These are phyloP conservation scores for Lates japonicus DNA, from an alignment of 2,797 vertebrate genomes.

Conservation along the genomic window DNA sequence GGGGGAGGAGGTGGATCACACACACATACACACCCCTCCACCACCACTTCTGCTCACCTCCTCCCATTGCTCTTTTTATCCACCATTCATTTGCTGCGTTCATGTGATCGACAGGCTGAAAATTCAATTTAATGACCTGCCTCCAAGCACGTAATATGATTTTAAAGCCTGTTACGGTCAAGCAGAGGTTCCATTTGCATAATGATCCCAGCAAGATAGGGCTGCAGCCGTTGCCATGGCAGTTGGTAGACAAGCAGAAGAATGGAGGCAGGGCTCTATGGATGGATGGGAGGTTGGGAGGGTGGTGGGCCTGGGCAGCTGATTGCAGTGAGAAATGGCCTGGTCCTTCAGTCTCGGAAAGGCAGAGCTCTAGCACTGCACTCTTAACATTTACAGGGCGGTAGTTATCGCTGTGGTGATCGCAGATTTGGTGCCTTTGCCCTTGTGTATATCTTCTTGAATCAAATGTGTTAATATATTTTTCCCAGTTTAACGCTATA, in stretches of 20 bases:
- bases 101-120: constrained; percentile 88
- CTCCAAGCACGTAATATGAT: constrained; percentile 90
- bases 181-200: constrained; percentile 90
- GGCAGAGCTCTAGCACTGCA: constrained; percentile 23
- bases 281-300: constrained; percentile 72
- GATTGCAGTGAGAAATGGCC: constrained; percentile 66
- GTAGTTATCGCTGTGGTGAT: too few relatives aligned
- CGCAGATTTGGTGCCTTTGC: too few relatives aligned
- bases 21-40: neutral
- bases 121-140: constrained; percentile 91
- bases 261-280: constrained; percentile 83
- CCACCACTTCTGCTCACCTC: constrained; percentile 38
- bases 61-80: constrained; percentile 74
- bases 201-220: constrained; percentile 89
- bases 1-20: constrained; percentile 28
- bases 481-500: constrained; percentile 28
- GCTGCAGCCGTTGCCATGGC: constrained; percentile 89
- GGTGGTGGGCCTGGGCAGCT: constrained; percentile 64
- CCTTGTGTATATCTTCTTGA: too few relatives aligned
- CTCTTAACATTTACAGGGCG: constrained; percentile 29
- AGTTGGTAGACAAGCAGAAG: constrained; percentile 83
- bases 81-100: constrained; percentile 83
- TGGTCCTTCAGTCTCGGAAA: constrained; percentile 49
- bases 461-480: constrained; percentile 40
- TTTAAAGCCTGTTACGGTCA: constrained; percentile 92